Evolutionary conservation across 1,140 invertebrate genomes (phyloP).

Genomic region (Hyles vespertilio): DNA sequence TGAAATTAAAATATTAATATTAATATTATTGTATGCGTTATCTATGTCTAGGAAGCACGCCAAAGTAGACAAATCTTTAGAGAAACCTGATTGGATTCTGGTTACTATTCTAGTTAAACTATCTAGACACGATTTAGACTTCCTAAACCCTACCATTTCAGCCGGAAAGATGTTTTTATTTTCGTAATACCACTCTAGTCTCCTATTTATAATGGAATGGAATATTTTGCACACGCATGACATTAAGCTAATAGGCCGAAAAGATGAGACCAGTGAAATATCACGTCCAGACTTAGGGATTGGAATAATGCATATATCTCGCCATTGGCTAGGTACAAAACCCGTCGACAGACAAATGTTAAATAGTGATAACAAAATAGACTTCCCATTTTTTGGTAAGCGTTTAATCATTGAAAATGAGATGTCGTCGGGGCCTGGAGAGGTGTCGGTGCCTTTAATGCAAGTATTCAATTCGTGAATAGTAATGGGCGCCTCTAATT

Average conservation of each 20-base stretch:
- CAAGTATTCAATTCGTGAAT: no score
- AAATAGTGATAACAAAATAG: background rate
- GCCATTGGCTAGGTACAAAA: slow-evolving; percentile 6
- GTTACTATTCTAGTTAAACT: slow-evolving; percentile 11
- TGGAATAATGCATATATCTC: slow-evolving; percentile 4
- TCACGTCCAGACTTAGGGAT: slow-evolving; percentile 4
- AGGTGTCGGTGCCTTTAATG: no score
- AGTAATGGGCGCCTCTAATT: no score
- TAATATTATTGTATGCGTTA: no score
- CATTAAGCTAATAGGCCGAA: slow-evolving; percentile 7
- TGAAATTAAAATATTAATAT: no score
- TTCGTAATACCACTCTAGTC: slow-evolving; percentile 11
- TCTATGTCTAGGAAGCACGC: no score
- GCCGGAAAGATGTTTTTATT: slow-evolving; percentile 2
- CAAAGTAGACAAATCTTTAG: slow-evolving; percentile 5
- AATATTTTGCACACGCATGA: slow-evolving; percentile 9
- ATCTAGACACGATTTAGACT: slow-evolving; percentile 15
- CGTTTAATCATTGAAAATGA: slow-evolving; percentile 20
- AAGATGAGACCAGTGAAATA: background rate
- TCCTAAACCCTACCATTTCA: slow-evolving; percentile 6
- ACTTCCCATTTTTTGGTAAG: background rate
- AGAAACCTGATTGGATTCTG: slow-evolving; percentile 18
- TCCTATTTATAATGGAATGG: slow-evolving; percentile 3
- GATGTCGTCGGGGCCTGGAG: no score
- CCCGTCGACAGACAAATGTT: slow-evolving; percentile 1